These are phyloP conservation scores for Sebastes steindachneri DNA, from an alignment of 2,797 vertebrate species.

Conservation along the genomic window DNA sequence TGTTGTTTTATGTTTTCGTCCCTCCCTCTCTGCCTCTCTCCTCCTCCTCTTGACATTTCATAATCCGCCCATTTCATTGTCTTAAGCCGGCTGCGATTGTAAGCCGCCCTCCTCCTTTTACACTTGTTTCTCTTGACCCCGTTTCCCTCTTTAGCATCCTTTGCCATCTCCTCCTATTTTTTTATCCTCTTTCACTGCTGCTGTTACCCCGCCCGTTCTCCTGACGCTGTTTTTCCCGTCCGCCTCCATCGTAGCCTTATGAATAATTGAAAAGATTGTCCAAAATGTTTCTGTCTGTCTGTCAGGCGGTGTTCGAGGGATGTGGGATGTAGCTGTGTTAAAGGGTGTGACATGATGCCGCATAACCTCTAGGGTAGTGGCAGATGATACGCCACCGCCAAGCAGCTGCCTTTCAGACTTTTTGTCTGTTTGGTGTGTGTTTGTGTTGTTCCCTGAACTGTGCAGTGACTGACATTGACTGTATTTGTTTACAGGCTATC, in stretches of 20 bases:
- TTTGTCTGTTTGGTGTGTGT: not conserved
- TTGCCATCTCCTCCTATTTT: not conserved
- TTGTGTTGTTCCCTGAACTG: not conserved
- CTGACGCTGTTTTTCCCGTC: not conserved
- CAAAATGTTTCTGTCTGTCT: not conserved
- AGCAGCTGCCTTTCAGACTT: conserved; percentile 19
- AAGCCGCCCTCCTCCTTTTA: conserved; percentile 16
- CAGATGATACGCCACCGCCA: not conserved
- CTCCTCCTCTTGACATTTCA: conserved; percentile 42
- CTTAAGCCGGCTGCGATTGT: conserved; percentile 5
- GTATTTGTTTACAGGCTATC: conserved; percentile 39
- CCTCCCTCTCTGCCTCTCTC: not conserved
- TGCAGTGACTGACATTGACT: not conserved
- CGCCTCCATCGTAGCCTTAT: not conserved
- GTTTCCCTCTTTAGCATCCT: conserved; percentile 4
- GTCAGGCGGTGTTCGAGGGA: not conserved
- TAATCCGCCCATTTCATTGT: conserved; percentile 63
- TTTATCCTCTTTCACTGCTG: not conserved
- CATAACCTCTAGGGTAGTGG: not conserved
- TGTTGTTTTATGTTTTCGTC: conserved; percentile 38
- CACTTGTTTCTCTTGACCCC: conserved; percentile 22
- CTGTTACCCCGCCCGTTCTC: not conserved
- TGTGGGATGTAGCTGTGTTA: not conserved
- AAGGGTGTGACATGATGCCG: not conserved
- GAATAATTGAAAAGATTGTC: conserved; percentile 24